Conservation (phyloP, 2,113 vertebrate genomes). For the Tautogolabrus adspersus region DNA sequence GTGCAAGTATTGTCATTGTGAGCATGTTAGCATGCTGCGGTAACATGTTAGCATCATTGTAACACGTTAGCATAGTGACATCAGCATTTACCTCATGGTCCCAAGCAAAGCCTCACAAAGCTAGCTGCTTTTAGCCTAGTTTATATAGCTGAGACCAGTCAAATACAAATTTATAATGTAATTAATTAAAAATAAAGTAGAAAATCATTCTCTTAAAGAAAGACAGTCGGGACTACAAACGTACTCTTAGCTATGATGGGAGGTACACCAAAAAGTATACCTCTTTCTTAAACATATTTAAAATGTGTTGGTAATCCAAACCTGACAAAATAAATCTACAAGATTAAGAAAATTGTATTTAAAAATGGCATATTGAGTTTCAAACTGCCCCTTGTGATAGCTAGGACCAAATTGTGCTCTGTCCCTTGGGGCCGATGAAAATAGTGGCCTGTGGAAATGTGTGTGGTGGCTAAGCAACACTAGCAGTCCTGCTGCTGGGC, state of each 20-base stretch:
- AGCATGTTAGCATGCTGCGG: neutral
- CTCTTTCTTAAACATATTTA: neutral
- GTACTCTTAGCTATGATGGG: neutral
- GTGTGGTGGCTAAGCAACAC: conserved; percentile 59
- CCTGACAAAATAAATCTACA: neutral
- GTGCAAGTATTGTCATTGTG: neutral
- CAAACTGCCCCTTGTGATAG: neutral
- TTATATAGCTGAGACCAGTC: no score
- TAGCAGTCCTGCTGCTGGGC: conserved; percentile 2
- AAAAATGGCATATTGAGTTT: neutral
- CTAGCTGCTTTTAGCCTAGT: neutral
- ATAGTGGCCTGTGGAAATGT: conserved; percentile 31
- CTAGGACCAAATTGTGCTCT: neutral
- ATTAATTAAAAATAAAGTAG: no score
- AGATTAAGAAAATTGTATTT: neutral
- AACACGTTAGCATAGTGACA: neutral
- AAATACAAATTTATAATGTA: no score
- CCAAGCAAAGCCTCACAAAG: neutral
- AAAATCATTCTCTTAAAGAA: no score
- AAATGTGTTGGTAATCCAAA: neutral
- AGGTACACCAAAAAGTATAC: neutral
- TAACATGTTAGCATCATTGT: neutral
- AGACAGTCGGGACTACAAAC: neutral
- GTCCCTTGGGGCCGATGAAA: neutral
- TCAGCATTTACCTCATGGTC: neutral